Percentiles rank a stretch among this genome's conserved stretches.
phyloP scores from a whole-genome alignment of 2,113 vertebrate species.

The Platysternon megacephalum region DNA sequence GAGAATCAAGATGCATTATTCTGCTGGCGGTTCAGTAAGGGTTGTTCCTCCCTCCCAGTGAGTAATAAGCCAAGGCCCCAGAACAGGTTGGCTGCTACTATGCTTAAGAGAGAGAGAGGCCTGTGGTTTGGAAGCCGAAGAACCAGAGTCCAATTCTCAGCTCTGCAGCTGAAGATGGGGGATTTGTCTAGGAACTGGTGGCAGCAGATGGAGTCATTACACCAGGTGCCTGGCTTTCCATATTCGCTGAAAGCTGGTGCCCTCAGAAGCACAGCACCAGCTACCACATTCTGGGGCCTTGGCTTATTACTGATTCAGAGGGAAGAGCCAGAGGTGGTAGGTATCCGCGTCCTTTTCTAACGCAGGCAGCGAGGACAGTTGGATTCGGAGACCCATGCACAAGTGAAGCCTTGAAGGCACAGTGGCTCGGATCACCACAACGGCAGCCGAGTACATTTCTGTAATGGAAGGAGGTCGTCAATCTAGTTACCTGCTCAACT shows the following conservation, averaged over 20 bases:
- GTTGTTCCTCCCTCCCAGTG: not conserved
- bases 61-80: not conserved
- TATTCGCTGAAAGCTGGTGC: not conserved
- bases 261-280: not conserved
- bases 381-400: not conserved
- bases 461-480: constrained; percentile 45
- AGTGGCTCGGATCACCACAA: constrained; percentile 23
- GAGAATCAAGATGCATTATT: not conserved
- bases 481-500: constrained; percentile 42
- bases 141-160: not conserved
- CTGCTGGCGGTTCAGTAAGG: not conserved
- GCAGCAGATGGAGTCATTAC: constrained; percentile 69
- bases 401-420: constrained; percentile 36
- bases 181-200: constrained; percentile 59
- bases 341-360: not conserved
- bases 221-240: constrained; percentile 16
- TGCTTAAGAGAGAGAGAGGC: constrained; percentile 29
- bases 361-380: constrained; percentile 11
- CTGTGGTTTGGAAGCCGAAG: accelerated
- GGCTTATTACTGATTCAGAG: not conserved
- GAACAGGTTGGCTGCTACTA: not conserved
- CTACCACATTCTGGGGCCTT: not conserved
- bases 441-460: constrained; percentile 10
- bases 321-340: not conserved
- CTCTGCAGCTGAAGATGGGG: constrained; percentile 5